These are phyloP conservation scores for Anhinga rufa DNA, from an alignment of 2,113 vertebrate species.

Conservation along the genomic window DNA sequence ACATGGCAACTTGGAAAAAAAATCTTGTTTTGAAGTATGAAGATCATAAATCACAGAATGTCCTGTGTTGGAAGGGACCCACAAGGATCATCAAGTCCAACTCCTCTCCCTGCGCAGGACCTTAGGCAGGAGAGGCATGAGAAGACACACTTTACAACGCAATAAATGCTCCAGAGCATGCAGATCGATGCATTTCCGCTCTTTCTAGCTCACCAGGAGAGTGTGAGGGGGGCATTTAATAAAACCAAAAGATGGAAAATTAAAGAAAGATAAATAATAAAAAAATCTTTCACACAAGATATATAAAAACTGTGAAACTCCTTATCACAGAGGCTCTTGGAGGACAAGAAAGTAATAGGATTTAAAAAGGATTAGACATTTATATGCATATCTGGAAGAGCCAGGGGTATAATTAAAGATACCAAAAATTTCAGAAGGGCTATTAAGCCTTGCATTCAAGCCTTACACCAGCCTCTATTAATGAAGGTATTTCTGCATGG, in stretches of 20 bases:
- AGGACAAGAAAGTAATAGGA: constrained; percentile 20
- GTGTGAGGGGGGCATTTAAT: neutral
- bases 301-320: neutral
- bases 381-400: constrained; percentile 5
- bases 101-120: too few species aligned
- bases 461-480: neutral
- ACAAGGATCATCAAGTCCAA: too few species aligned
- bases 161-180: neutral
- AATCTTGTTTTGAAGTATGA: neutral
- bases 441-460: neutral
- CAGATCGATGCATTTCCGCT: neutral
- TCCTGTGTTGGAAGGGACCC: too few species aligned
- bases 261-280: neutral
- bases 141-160: neutral
- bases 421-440: neutral
- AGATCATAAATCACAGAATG: neutral
- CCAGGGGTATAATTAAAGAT: neutral
- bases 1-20: neutral
- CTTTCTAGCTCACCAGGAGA: neutral
- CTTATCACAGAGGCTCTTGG: neutral
- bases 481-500: neutral
- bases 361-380: constrained; percentile 17
- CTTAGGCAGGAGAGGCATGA: neutral
- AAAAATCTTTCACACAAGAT: neutral
- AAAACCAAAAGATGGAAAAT: neutral